phyloP scores from a whole-genome alignment of 2,888 invertebrate species.

The Glaucopsyche alexis region DNA sequence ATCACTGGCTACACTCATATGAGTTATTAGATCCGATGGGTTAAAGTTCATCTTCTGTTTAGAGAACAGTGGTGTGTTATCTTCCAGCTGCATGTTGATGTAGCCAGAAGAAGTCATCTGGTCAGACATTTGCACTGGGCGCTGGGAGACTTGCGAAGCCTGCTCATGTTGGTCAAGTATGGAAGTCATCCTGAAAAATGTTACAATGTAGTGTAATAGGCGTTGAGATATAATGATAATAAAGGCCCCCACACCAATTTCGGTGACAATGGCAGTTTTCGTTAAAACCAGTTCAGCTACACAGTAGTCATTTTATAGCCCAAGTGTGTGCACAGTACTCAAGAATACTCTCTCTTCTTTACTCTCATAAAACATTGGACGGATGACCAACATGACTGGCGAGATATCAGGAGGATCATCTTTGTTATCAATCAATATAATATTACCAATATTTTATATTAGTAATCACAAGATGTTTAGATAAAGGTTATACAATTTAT shows the following conservation, averaged over 20 bases:
- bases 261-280: too few species aligned
- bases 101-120: slow-evolving; percentile 76
- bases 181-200: slow-evolving; percentile 83
- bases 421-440: too few species aligned
- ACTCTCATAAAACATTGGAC: too few species aligned
- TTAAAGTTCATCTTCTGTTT: slow-evolving; percentile 90
- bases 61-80: slow-evolving; percentile 91
- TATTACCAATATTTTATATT: too few species aligned
- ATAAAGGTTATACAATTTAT: too few species aligned
- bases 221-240: neutral
- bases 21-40: slow-evolving; percentile 88
- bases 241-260: too few species aligned
- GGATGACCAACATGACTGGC: too few species aligned
- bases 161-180: slow-evolving; percentile 92
- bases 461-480: too few species aligned
- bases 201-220: neutral
- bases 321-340: too few species aligned
- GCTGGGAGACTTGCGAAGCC: slow-evolving; percentile 81
- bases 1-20: slow-evolving; percentile 90
- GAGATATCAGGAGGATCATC: too few species aligned
- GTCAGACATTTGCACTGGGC: slow-evolving; percentile 59
- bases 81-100: slow-evolving; percentile 80
- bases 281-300: too few species aligned
- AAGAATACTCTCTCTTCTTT: too few species aligned
- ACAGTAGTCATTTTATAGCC: neutral